A percentile compares a stretch with the other conserved stretches of the same genome.
Conservation (phyloP, 2,888 invertebrate species). For the Geotrupes spiniger region DNA sequence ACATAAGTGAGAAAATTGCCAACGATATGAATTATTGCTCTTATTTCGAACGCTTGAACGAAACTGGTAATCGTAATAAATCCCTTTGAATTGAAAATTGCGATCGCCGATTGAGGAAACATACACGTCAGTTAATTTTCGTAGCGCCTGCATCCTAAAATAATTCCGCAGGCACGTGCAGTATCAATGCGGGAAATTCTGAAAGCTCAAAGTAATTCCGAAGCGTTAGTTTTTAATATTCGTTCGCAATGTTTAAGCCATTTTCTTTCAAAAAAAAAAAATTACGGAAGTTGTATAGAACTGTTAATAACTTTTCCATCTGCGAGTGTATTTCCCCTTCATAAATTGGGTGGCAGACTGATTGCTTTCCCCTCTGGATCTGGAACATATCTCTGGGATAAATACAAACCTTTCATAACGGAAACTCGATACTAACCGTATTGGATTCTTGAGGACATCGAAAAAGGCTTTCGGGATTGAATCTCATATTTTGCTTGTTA, state of each 20-base stretch:
- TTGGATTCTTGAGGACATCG: slow-evolving; percentile 21
- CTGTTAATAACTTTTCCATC: slow-evolving; percentile 16
- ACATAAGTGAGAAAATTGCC: too few species aligned
- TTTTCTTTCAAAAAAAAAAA: background rate
- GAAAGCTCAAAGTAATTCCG: too few species aligned
- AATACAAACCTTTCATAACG: slow-evolving; percentile 44
- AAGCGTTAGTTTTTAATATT: background rate
- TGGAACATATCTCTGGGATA: slow-evolving; percentile 47
- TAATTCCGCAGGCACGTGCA: too few species aligned
- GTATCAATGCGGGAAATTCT: too few species aligned
- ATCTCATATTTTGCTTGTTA: background rate
- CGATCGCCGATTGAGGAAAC: too few species aligned
- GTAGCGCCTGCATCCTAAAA: too few species aligned
- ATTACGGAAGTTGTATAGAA: slow-evolving; percentile 2
- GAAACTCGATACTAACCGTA: slow-evolving; percentile 29
- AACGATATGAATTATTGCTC: too few species aligned
- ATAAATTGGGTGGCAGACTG: slow-evolving; percentile 35
- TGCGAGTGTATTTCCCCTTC: slow-evolving; percentile 6
- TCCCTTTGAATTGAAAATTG: too few species aligned
- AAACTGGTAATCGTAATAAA: too few species aligned
- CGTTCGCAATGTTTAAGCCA: background rate
- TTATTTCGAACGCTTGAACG: too few species aligned
- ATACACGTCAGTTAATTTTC: too few species aligned
- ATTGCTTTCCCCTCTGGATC: slow-evolving; percentile 47
- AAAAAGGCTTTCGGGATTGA: background rate